These are phyloP conservation scores for Craterocephalus amniculus DNA, from an alignment of 2,797 vertebrate species.

Conservation along the genomic window DNA sequence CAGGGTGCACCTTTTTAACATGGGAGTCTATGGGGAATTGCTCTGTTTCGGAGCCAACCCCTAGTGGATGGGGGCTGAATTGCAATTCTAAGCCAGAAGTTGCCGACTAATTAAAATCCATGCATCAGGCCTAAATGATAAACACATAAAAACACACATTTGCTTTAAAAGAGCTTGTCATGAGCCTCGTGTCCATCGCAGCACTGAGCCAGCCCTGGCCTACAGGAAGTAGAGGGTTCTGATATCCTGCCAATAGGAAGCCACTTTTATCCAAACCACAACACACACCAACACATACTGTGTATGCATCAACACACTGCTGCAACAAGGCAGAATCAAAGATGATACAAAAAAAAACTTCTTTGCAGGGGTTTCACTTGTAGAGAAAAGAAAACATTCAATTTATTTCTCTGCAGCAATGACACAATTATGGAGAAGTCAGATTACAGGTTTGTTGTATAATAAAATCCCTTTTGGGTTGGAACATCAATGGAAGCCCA, in stretches of 20 bases:
- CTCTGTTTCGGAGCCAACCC: too few relatives aligned
- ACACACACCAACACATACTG: constrained; percentile 15
- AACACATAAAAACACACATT: constrained; percentile 11
- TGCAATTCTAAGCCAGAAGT: too few relatives aligned
- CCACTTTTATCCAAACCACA: constrained; percentile 42
- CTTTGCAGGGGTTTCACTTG: background rate
- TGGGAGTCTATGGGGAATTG: too few relatives aligned
- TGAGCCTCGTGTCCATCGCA: constrained; percentile 19
- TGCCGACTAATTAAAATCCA: too few relatives aligned
- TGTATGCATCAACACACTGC: background rate
- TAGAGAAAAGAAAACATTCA: background rate
- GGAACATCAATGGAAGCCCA: constrained; percentile 2
- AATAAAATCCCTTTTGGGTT: background rate
- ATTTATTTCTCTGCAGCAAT: background rate
- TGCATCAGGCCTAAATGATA: background rate
- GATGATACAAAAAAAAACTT: background rate
- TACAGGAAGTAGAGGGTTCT: constrained; percentile 51
- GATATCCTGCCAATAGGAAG: constrained; percentile 52
- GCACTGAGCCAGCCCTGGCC: constrained; percentile 14
- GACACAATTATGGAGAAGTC: background rate
- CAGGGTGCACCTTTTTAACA: too few relatives aligned
- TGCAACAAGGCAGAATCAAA: background rate
- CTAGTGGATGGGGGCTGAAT: too few relatives aligned
- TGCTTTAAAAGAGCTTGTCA: constrained; percentile 17
- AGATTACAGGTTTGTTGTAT: background rate